Evolutionary conservation across 2,888 invertebrate species (phyloP), one percentile per base, ranked within the genome.

Genomic region (Griposia aprilina): DNA sequence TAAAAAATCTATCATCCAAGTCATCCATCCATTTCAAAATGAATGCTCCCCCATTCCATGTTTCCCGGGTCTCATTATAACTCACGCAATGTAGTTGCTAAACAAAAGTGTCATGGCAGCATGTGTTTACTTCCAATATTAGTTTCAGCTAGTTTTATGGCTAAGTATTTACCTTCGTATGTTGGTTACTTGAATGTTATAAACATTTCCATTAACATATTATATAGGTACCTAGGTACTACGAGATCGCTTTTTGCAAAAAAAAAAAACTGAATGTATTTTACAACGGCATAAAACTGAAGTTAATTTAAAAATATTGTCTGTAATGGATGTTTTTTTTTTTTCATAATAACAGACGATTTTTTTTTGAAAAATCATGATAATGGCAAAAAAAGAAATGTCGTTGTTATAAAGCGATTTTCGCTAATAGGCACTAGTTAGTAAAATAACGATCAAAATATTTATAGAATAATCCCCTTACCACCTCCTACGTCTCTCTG

Each of bases 41-140:
- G 30, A 75, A 82, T 52, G 36, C 41, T 52, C 57, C 66, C 63
- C 50, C 70, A 52, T 81, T 75, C 48, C 59, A 72, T 76, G 71
- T 78, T 74, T 75, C 57, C 73, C 55, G 68, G 66, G 67, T 83
- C 78, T 84, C 86, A 86, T 83, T 89, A 87, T 83, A 86, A 85
- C 84, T 87, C 88, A 87, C 78, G 82, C 84, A 74, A 84, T 80
- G 84, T 82, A 85, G 83, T 85, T 85, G 81, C 79, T 82, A 78
- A 86, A 87, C 87, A 90, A 90, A 92, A 91, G 84, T 90, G 90
- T 91, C 88, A 90, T 83, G 89, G 90, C 89, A 88, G 87, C 93
- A 94, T 91, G 88, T 94, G 94, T 90, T 90, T 89, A 89, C 92
- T 88, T 92, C 88, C 86, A 89, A 91, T 94, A 94, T 94, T 94